Base-by-base conservation (phyloP, 2,888 invertebrate genomes). In the Ophion ventricosus region DNA sequence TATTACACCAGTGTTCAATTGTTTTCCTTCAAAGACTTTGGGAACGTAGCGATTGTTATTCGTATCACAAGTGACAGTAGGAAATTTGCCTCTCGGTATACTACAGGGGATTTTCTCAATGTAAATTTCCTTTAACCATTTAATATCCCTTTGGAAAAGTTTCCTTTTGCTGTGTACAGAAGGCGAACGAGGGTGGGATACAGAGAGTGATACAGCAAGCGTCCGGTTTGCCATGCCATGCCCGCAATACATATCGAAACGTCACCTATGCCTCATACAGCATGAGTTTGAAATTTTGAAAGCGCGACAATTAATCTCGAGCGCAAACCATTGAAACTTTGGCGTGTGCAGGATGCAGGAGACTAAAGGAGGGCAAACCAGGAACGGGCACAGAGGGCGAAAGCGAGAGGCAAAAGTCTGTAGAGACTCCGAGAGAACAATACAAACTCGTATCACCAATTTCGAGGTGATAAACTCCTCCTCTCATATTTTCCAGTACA, bases 291-390 rank as follows among this genome's bases (percentile, higher is more conserved):
- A 78, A 82, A 82, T 81, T 84, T 75, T 57, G 78, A 79, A 79
- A 84, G 78, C 79, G 81, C 79, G 84, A 84, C 84, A 82, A 84
- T 84, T 84, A 82, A 84, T 84, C 84, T 81, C 78, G 79, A 82
- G 81, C 72, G 78, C 81, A 84, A 84, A 72, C 81, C 81, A 84
- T 84, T 84, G 69, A 82, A 84, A 84, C 84, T 84, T 84, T 78
- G 81, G 79, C 81, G 81, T 84, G 56, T 72, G 74, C 64, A 61
- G 59, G 59, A 72, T 72, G 81, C 23, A 26, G 10, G 49, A 49
- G 80, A 49, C 64, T 75, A 64, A 56, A 64, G 35, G 54, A 61
- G 20, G 64, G 5, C n/a, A 43, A 61, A 43, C 14, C 40, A 59
- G 61, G 10, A 59, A 29, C 25, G 43, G 29, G 69, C 35, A 69